A percentile compares a stretch with the other conserved stretches of the same genome.
These are phyloP conservation scores for Hiodon tergisus DNA, from an alignment of 2,113 vertebrate species.

Conservation along the genomic window DNA sequence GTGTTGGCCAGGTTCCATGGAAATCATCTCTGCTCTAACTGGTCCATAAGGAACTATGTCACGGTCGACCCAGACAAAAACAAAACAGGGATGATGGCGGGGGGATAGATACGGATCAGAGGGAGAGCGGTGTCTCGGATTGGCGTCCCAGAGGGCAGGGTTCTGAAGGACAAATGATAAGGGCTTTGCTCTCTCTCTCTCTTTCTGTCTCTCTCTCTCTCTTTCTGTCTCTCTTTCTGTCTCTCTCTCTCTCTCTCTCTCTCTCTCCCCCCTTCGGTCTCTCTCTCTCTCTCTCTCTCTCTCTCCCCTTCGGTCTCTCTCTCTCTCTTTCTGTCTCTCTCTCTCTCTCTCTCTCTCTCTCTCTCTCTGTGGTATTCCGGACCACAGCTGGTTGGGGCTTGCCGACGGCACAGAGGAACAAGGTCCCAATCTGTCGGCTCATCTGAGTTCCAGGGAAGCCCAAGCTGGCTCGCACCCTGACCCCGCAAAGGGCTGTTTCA, in stretches of 20 bases:
- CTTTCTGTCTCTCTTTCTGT: slow-evolving; percentile 27
- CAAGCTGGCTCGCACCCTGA: too few relatives aligned
- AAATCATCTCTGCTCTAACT: neutral
- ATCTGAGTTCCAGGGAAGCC: too few relatives aligned
- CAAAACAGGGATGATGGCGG: neutral
- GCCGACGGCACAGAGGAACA: neutral
- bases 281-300: too few relatives aligned
- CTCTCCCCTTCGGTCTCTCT: too few relatives aligned
- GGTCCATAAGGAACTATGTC: neutral
- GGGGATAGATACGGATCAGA: neutral
- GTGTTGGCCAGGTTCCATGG: too few relatives aligned
- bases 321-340: slow-evolving; percentile 4
- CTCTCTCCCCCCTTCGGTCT: too few relatives aligned
- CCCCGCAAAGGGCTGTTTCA: too few relatives aligned
- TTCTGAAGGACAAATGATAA: too few relatives aligned
- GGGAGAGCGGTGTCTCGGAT: slow-evolving; percentile 30
- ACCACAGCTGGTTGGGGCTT: neutral
- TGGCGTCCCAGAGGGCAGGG: neutral
- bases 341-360: neutral
- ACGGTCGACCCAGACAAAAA: neutral
- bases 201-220: slow-evolving; percentile 29
- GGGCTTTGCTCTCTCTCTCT: too few relatives aligned
- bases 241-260: slow-evolving; percentile 20
- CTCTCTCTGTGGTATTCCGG: neutral
- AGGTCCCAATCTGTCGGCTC: neutral